A percentile compares a stretch with the other conserved stretches of the same genome.
phyloP scores from a whole-genome alignment of 2,888 invertebrate species.

The Heterodera filipjevi region DNA sequence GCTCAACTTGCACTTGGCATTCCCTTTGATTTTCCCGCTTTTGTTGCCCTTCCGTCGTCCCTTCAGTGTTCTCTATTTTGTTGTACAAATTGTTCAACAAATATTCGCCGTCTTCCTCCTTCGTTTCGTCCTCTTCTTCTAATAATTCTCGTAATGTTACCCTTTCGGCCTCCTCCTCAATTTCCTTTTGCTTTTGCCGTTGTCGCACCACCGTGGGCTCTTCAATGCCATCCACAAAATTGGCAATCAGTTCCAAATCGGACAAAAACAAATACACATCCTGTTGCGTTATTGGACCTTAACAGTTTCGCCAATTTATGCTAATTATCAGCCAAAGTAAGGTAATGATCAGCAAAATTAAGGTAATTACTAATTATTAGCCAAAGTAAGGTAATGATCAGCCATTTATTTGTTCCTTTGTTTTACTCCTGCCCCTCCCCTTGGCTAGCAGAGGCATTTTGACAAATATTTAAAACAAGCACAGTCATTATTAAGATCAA shows the following conservation, averaged over 20 bases:
- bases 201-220: not conserved
- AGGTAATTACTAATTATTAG: too few species aligned
- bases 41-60: not conserved
- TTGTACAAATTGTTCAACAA: not conserved
- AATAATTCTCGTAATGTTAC: not conserved
- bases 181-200: not conserved
- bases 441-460: too few species aligned
- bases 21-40: not conserved
- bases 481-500: too few species aligned
- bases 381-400: too few species aligned
- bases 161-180: not conserved
- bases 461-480: too few species aligned
- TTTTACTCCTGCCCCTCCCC: too few species aligned
- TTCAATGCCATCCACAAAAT: not conserved
- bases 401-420: not conserved
- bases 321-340: too few species aligned
- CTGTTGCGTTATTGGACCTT: not conserved
- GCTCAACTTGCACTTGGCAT: not conserved
- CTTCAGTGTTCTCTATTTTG: not conserved
- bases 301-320: not conserved
- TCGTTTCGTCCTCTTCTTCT: not conserved
- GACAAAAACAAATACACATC: not conserved
- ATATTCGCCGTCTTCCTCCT: not conserved
- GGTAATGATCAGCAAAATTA: too few species aligned
- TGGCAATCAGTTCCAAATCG: not conserved